Evolutionary conservation across 2,113 vertebrate species (phyloP).

Genomic region (Fulica atra): DNA sequence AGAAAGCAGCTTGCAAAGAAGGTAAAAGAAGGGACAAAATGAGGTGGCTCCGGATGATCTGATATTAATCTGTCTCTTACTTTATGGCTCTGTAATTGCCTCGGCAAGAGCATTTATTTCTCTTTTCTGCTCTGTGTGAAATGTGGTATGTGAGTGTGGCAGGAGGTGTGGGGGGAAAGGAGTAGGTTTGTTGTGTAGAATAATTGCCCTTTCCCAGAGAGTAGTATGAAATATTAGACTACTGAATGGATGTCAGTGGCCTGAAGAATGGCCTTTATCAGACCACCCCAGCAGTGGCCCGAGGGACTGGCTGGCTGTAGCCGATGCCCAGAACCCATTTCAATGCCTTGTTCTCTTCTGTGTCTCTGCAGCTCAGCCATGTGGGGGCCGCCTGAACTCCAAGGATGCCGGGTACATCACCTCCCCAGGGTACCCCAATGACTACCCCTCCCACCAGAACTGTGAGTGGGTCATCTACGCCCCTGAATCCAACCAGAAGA

Average conservation of each 20-base stretch:
- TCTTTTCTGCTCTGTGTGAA: constrained; percentile 60
- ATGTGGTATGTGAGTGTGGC: constrained; percentile 19
- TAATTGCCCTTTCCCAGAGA: constrained; percentile 61
- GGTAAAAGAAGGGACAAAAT: constrained; percentile 28
- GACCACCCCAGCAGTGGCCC: background rate
- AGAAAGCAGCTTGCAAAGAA: constrained; percentile 26
- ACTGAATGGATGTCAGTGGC: constrained; percentile 25
- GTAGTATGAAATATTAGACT: constrained; percentile 15
- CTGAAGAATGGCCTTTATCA: constrained; percentile 38
- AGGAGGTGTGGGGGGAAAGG: background rate
- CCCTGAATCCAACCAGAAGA: constrained; percentile 92
- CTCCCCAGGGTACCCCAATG: constrained; percentile 95
- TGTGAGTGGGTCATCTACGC: constrained; percentile 95
- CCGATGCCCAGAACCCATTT: constrained; percentile 1
- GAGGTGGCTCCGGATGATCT: constrained; percentile 33
- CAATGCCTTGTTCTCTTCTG: constrained; percentile 19
- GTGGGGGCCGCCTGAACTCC: constrained; percentile 90
- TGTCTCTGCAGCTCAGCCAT: constrained; percentile 76
- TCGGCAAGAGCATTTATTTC: constrained; percentile 60
- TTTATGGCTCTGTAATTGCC: constrained; percentile 45
- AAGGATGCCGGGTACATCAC: constrained; percentile 96
- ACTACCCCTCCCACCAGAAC: constrained; percentile 96
- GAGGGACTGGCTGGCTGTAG: background rate
- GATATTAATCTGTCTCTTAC: constrained; percentile 38
- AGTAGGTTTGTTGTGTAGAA: background rate